Base-by-base conservation (phyloP, 2,113 vertebrate genomes). In the Megaceryle maxima region DNA sequence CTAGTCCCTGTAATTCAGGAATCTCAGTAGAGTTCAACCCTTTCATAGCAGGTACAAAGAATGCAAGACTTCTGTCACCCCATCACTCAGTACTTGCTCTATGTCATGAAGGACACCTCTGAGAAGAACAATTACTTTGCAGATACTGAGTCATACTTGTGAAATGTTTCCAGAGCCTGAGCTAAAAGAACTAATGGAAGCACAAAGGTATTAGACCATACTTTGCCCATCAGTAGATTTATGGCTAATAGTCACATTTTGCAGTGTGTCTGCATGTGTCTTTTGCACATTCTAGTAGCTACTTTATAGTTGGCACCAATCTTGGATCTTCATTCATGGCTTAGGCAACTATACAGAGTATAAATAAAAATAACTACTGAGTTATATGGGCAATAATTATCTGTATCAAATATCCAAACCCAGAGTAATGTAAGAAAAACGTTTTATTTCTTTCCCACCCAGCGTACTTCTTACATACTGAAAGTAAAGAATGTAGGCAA, bases 1-100 rank as follows among this genome's bases (percentile, higher is more conserved):
- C 41, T 18, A 6, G 33, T 22, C 5, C 2, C 19, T 0, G 0
- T 13, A 16, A 21, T 69, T 64, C 5, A 41, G 53, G 51, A 46
- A 22, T 51, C 18, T 26, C 51, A 48, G 83, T 18, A 39, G 39
- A 66, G 37, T 9, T 31, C 74, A 57, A 1, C 10, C 35, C 48
- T 75, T 64, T 43, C 57, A 2, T 15, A 15, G 11, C 12, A 51
- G 48, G 22, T 14, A 21, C 28, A 10, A 56, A 78, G 56, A n/a
- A 9, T 6, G 7, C 16, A 5, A 66, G 60, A 6, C 21, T 16
- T 41, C 6, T 33, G 19, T 76, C 50, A 37, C 16, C 4, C 26
- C 68, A 11, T 67, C 64, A 3, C 33, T 81, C 41, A 1, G 21
- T 25, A 13, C 51, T 35, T 76, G 35, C 53, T 64, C 0, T 37